Evolutionary conservation across 53 echinoderm and acorn worm species (phyloP), one percentile per base, ranked within the genome.

Genomic region (Paracentrotus lividus): DNA sequence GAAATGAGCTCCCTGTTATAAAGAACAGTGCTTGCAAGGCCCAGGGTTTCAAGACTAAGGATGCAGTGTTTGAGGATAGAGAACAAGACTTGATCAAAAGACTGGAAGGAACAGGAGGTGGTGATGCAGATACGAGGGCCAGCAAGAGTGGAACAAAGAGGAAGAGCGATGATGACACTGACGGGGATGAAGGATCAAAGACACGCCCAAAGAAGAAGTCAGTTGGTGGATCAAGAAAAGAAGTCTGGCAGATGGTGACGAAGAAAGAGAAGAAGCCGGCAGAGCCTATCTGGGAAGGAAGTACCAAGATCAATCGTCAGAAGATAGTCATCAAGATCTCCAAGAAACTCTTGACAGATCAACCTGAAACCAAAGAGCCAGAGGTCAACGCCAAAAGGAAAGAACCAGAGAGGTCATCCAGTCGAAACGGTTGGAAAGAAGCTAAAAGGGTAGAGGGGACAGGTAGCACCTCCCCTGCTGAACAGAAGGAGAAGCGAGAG

Each of bases 261-360:
- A 81, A 27, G 47, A 81, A 81, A 27, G 47, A 45, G n/a, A 81
- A 44, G 47, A 47, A 81, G 44, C 27, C 81, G 18, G 20, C 26
- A n/a, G 81, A 81, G 81, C 81, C 81, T 3, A 26, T 81, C 81
- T 81, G 44, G 44, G 81, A 81, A 81, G 81, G 81, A 12, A 49
- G 26, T 27, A 81, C 81, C 81, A 81, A 81, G 27, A 81, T 81
- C 47, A 81, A 81, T 14, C 81, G 81, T 3, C 81, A 81, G 20
- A 81, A 81, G 47, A 81, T 81, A 32, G 81, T 81, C 21, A 81
- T 81, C 47, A 81, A 81, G 26, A 81, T 81, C 44, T 81, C 81
- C 49, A 81, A 81, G 81, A 47, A 23, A 81, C 44, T 24, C 81
- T 47, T 81, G 20, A 24, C 81, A 16, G 49, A 81, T 26, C 81